Base-by-base conservation (phyloP, 1,140 invertebrate species). In the Araneus ventricosus region DNA sequence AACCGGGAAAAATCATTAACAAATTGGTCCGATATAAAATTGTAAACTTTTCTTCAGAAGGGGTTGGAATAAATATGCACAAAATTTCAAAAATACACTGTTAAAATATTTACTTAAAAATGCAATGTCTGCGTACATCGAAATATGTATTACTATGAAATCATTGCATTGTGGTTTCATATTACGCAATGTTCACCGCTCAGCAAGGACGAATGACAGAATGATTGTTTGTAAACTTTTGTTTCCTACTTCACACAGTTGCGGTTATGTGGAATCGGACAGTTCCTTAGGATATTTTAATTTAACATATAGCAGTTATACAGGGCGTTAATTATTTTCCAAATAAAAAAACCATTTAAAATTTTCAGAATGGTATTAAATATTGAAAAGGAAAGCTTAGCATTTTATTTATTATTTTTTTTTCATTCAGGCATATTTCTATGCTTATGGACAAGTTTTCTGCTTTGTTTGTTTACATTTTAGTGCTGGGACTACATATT, bases 221-320 rank as follows among this genome's bases (percentile, higher is more conserved):
- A 75, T 37, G 63, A 34, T 34, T 75, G 67, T 75, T 75, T 75
- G 67, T 75, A 75, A 75, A 75, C 67, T 75, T 67, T 75, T 75
- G 67, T n/a, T 67, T 67, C 63, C 17, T 37, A 6, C 1, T 17
- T 20, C 14, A 30, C 30, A 37, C 67, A 34, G 67, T 75, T 75
- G 17, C 67, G 34, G 67, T 75, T 34, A 30, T 34, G 3, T 22
- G 20, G 3, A 10, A 30, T 20, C 8, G 6, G 63, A 17, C 45
- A 52, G 45, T 17, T 52, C 27, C 3, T 6, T 67, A n/a, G 24
- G 24, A 10, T 30, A 7, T 27, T 14, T 5, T 20, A 59, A 17
- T 17, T 2, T 22, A 59, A 59, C 24, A 20, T 27, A 0, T 63
- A 24, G 10, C 27, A n/a, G 1, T 4, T 14, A n/a, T 61, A n/a